Evolutionary conservation across 1,140 invertebrate genomes (phyloP), one percentile per base, ranked within the genome.

Genomic region (Ips nitidus): DNA sequence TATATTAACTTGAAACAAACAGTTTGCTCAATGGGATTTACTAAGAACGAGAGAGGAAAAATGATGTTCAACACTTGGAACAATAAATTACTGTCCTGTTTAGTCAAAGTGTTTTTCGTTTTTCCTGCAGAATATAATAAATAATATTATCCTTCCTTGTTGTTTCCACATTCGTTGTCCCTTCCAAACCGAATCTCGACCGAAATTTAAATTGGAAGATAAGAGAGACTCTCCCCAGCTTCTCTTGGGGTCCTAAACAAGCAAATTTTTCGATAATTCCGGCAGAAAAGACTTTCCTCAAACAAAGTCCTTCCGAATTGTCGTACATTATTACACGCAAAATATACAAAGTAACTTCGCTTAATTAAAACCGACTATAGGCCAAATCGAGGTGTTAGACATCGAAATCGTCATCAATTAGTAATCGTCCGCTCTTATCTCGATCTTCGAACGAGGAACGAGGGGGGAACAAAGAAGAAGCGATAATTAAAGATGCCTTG

Each of bases 401-500:
- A 52, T 22, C 61, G 38, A 41, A 63, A 63, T 52, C 61, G 45
- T 63, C 61, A 63, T 63, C 61, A 63, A 63, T 63, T 63, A 52
- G 61, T 63, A 59, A 59, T 59, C 52, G 38, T 43, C 22, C 62
- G 45, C 52, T 55, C 22, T 65, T 43, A 55, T 53, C 52, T 5
- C 52, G n/a, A 65, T 65, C 36, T 42, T 22, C 22, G 22, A 22
- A 22, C 22, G 22, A 22, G 22, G 40, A 4, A 7, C 39, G 37
- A 36, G 41, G 42, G 42, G 53, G 4, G 41, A 56, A 52, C 5
- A 3, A 58, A 58, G 38, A 58, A 37, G 38, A 40, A 50, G 38
- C 55, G 64, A 66, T 66, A 66, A 66, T 66, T 66, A 66, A 66
- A 66, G 64, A 66, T 66, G 47, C 53, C 55, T 57, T 66, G 55